A percentile compares a stretch with the other conserved stretches of the same genome.
Conservation (phyloP, 1,140 invertebrate species). For the Macrotrachela quadricornifera region DNA sequence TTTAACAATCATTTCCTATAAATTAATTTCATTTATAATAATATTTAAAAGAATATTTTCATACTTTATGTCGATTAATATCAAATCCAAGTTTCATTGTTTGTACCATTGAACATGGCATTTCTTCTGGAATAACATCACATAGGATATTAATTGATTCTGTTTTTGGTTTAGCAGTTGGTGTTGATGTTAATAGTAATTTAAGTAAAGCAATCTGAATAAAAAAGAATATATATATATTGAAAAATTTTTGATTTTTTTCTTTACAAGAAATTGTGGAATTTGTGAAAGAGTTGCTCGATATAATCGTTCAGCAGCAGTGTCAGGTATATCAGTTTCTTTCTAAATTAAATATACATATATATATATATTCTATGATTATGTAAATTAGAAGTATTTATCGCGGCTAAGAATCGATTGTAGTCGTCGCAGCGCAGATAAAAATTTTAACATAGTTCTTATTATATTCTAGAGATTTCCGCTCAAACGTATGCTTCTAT, state of each 20-base stretch:
- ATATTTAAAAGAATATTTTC: background rate
- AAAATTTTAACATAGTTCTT: no score
- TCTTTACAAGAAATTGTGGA: slow-evolving; percentile 61
- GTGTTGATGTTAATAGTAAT: slow-evolving; percentile 82
- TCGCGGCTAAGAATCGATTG: no score
- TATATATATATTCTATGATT: no score
- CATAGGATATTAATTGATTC: slow-evolving; percentile 95
- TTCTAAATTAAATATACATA: slow-evolving; percentile 21
- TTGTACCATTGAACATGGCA: slow-evolving; percentile 81
- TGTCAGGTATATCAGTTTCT: slow-evolving; percentile 48
- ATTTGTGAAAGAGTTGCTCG: slow-evolving; percentile 71
- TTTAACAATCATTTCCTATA: slow-evolving; percentile 78
- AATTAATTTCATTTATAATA: background rate
- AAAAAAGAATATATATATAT: slow-evolving; percentile 1
- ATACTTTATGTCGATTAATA: slow-evolving; percentile 72
- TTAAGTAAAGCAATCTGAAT: slow-evolving; percentile 67
- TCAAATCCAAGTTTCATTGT: slow-evolving; percentile 88
- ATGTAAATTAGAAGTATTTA: background rate
- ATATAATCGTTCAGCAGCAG: slow-evolving; percentile 65
- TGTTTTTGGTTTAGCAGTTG: slow-evolving; percentile 87
- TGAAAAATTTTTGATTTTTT: slow-evolving; percentile 18
- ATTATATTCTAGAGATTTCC: no score
- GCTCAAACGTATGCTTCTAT: no score
- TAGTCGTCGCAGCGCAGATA: no score
- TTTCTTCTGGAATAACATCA: slow-evolving; percentile 83